Evolutionary conservation across 2,113 vertebrate species (phyloP), one percentile per base, ranked within the genome.

Genomic region (Vimba vimba): DNA sequence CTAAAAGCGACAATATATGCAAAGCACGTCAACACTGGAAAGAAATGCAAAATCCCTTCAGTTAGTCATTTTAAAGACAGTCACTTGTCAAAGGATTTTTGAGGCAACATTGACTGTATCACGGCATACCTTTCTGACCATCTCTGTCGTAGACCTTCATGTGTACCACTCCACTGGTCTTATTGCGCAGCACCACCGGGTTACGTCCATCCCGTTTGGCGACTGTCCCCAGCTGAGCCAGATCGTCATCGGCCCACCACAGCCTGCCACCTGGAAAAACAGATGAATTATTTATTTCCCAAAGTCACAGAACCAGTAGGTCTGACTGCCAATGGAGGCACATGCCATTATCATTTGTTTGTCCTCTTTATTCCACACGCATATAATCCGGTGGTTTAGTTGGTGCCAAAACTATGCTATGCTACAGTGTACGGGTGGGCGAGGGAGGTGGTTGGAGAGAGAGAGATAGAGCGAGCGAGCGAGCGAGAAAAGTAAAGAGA

Each of bases 131-230:
- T 97, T 97, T 97, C 88, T 99, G 98, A 39, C 95, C 91, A 75
- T 98, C 97, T 90, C 96, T 96, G 87, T 99, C 98, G 4, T 97
- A 99, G 8, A 99, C 96, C 89, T 99, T 99, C 97, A 99, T 99
- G 12, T 99, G 97, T n/a, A 99, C 94, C 52, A 99, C 96, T 3
- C 97, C 97, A 2, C 94, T 94, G 12, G 98, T 99, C 93, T 98
- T 99, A 89, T 99, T 99, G 84, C 98, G 86, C 59, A 99, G 91
- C n/a, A 97, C 92, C 2, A 93, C 91, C 45, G 93, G 94, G 85
- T 97, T 97, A 45, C 96, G 94, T 73, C 97, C 97, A 52, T 99
- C 98, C 91, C 94, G 96, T 92, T 99, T 99, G 90, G 94, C 97
- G 21, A 97, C 97, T 0, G 96, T 99, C 75, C 98, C 98, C 0